Conservation (phyloP, 2,797 vertebrate genomes). For the Dermochelys coriacea region DNA sequence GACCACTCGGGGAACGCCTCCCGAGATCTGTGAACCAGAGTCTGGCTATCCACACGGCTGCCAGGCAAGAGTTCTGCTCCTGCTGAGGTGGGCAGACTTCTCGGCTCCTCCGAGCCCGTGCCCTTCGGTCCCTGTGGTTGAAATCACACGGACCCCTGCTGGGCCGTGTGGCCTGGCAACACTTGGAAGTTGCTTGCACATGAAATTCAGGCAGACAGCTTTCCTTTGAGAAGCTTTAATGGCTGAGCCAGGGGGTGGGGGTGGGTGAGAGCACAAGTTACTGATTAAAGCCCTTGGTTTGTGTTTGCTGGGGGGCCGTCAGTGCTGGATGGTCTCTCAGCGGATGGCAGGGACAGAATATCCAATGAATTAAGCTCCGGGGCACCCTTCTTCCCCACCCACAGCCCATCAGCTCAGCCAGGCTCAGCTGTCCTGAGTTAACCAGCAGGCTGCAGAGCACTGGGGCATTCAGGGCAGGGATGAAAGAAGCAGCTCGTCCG, state of each 20-base stretch:
- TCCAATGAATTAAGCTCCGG: conserved; percentile 5
- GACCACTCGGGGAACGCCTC: too few relatives aligned
- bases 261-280: neutral
- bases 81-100: neutral
- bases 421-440: neutral
- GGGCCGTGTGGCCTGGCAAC: neutral
- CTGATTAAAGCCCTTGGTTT: neutral
- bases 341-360: neutral
- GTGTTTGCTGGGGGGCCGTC: neutral
- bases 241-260: neutral
- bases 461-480: neutral
- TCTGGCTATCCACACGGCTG: neutral
- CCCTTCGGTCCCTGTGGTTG: neutral
- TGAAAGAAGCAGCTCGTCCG: neutral
- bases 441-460: neutral
- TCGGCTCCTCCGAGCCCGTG: neutral
- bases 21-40: neutral
- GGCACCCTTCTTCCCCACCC: neutral
- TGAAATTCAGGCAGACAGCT: neutral
- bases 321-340: neutral
- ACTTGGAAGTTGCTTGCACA: neutral
- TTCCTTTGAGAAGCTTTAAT: neutral
- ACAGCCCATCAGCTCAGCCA: neutral
- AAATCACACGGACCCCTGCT: neutral
- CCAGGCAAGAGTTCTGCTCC: neutral